phyloP scores from a whole-genome alignment of 1,140 invertebrate species.

The Anthonomus grandis region DNA sequence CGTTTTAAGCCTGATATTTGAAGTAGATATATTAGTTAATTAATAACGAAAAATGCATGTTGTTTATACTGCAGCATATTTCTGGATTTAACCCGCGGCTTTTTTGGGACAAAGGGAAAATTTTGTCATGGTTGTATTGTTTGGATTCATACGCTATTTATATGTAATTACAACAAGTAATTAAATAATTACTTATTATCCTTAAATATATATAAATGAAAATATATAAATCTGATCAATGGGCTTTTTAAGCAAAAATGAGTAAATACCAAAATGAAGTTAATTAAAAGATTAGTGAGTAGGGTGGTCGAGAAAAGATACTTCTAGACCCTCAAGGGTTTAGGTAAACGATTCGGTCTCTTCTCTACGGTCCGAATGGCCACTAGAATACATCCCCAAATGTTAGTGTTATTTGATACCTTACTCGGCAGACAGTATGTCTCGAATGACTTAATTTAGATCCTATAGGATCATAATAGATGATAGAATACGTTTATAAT shows the following conservation, averaged over 20 bases:
- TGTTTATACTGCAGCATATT: too few relatives aligned
- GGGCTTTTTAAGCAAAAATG: too few relatives aligned
- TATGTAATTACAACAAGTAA: too few relatives aligned
- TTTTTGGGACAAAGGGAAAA: too few relatives aligned
- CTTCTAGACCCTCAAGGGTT: not conserved
- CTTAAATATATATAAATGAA: too few relatives aligned
- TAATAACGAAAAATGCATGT: constrained; percentile 10
- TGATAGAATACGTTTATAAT: too few relatives aligned
- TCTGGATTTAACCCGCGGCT: not conserved
- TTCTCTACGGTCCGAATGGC: not conserved
- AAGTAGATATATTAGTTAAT: constrained; percentile 1
- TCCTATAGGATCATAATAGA: not conserved
- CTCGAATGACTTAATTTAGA: not conserved
- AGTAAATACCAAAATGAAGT: too few relatives aligned
- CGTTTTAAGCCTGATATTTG: constrained; percentile 3
- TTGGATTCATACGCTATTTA: too few relatives aligned
- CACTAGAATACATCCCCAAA: not conserved
- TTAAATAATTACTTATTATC: too few relatives aligned
- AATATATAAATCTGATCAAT: too few relatives aligned
- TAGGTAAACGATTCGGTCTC: not conserved
- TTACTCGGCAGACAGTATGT: not conserved
- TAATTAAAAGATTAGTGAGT: not conserved
- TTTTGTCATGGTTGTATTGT: too few relatives aligned
- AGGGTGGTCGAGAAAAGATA: not conserved
- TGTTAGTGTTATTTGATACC: not conserved